These are phyloP conservation scores for Hylia prasina DNA, from an alignment of 2,113 vertebrate species.

Conservation along the genomic window DNA sequence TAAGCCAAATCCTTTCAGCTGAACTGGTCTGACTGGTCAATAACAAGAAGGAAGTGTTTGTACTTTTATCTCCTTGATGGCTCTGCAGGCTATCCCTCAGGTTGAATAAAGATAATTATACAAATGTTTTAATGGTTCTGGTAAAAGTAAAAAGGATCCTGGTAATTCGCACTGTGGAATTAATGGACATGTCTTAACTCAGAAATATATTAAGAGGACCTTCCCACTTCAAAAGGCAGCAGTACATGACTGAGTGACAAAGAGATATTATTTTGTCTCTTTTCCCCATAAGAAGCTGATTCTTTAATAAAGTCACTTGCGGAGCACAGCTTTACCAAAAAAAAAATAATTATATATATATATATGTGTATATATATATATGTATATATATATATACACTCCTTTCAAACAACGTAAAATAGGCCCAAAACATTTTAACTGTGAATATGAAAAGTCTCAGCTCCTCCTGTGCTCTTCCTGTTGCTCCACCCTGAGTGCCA, in stretches of 20 bases:
- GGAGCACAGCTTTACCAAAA: not conserved
- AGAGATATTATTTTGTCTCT: not conserved
- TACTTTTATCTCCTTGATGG: not conserved
- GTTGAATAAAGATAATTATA: not conserved
- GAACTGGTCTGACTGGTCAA: slow-evolving; percentile 34
- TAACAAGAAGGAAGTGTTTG: not conserved
- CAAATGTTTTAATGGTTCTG: not conserved
- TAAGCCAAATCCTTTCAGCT: not conserved
- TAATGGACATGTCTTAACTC: not conserved
- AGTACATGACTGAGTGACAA: not conserved
- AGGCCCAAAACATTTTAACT: not conserved
- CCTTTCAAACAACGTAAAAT: not conserved
- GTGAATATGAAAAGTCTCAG: not conserved
- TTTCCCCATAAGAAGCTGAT: not conserved
- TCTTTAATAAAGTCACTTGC: not conserved
- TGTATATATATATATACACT: no score
- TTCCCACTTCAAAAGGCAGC: not conserved
- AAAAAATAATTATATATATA: no score
- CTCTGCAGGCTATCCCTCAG: not conserved
- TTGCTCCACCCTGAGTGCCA: not conserved
- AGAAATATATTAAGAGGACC: rapidly evolving
- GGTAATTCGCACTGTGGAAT: not conserved
- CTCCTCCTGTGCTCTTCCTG: not conserved
- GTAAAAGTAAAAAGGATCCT: not conserved
- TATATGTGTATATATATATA: no score